Percentiles rank a stretch among this genome's conserved stretches.
Evolutionary conservation across 2,888 invertebrate species (phyloP).

Genomic region (Eupelmus urozonus): DNA sequence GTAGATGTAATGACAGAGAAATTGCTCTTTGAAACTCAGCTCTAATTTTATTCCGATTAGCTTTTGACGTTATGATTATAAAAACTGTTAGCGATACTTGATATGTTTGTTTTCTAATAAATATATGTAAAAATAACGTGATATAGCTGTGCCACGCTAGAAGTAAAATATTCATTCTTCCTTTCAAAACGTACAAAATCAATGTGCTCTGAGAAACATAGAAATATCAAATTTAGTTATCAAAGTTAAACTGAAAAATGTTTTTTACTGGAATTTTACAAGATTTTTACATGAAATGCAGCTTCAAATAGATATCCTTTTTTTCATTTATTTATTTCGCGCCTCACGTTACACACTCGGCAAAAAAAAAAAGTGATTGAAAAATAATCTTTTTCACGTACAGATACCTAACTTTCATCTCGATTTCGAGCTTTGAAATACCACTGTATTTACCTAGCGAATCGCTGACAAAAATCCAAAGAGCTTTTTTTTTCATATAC

Average conservation of each 20-base stretch:
- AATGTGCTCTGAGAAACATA: not conserved
- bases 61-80: too few relatives aligned
- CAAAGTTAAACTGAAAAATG: not conserved
- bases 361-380: too few relatives aligned
- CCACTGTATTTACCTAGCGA: too few relatives aligned
- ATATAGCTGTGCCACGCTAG: too few relatives aligned
- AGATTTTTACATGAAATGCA: not conserved
- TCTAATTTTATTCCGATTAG: slow-evolving; percentile 21
- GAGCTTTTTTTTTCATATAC: too few relatives aligned
- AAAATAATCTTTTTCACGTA: not conserved
- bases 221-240: not conserved
- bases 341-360: not conserved
- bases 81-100: too few relatives aligned
- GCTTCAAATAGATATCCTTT: not conserved
- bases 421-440: too few relatives aligned
- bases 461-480: too few relatives aligned
- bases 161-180: not conserved
- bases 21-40: too few relatives aligned
- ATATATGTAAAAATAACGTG: too few relatives aligned
- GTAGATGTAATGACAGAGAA: slow-evolving; percentile 28
- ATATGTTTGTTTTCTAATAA: too few relatives aligned
- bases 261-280: not conserved
- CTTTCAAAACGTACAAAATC: not conserved
- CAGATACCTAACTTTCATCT: not conserved
- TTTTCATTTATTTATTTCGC: not conserved